Conservation (phyloP, 2,113 vertebrate species). For the Passer domesticus region DNA sequence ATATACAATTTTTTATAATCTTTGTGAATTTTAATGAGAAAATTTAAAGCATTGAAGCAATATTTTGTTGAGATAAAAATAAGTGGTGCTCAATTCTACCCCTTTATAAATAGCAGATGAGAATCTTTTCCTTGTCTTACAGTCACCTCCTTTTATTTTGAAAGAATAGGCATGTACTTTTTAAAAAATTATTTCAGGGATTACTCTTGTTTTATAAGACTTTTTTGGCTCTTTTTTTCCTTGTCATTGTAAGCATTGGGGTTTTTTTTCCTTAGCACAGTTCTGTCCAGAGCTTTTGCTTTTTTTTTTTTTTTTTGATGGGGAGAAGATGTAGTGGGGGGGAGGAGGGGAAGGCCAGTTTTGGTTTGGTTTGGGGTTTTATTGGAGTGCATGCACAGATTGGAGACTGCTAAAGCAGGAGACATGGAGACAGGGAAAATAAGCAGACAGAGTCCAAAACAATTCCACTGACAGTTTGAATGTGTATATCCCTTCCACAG, state of each 20-base stretch:
- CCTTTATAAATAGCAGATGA: neutral
- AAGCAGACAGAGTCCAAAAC: neutral
- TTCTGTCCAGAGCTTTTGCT: neutral
- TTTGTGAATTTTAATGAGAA: neutral
- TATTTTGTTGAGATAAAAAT: neutral
- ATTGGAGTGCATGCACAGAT: neutral
- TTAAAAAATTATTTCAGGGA: neutral
- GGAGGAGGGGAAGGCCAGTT: rapidly evolving
- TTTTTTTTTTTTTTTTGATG: neutral
- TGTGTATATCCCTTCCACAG: neutral
- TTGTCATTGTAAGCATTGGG: neutral
- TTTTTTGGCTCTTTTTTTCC: neutral
- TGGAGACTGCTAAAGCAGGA: neutral
- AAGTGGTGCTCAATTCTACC: neutral
- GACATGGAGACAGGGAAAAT: neutral
- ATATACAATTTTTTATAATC: neutral
- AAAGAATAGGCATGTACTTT: neutral
- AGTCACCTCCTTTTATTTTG: neutral
- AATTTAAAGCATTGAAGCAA: neutral
- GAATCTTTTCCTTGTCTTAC: neutral
- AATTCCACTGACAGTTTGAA: neutral
- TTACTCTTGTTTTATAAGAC: neutral
- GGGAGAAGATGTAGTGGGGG: rapidly evolving
- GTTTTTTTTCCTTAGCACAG: neutral
- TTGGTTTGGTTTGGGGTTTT: neutral